Evolutionary conservation across 2,797 vertebrate species (phyloP).

Genomic region (Periophthalmus magnuspinnatus): DNA sequence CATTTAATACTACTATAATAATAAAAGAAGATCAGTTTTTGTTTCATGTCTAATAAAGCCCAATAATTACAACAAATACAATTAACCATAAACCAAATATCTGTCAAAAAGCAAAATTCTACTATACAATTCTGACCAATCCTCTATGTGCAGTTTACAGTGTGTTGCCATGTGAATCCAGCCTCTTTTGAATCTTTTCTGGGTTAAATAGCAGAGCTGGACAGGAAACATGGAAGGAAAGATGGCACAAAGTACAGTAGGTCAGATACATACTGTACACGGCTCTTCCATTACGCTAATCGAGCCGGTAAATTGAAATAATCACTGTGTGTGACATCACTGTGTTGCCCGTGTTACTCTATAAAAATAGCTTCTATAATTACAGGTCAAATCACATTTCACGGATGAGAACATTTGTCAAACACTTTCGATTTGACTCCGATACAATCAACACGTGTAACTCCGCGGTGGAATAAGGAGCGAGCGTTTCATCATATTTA

Average conservation of each 20-base stretch:
- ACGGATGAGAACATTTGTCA: constrained; percentile 3
- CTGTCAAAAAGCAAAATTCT: not conserved
- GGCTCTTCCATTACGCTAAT: not conserved
- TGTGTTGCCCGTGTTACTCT: not conserved
- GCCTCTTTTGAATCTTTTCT: not conserved
- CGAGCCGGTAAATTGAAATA: not conserved
- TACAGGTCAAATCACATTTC: constrained; percentile 10
- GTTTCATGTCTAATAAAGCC: too few relatives aligned
- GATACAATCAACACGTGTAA: not conserved
- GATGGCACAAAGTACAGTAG: not conserved
- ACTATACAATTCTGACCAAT: too few relatives aligned
- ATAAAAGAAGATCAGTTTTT: too few relatives aligned
- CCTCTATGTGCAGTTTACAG: too few relatives aligned
- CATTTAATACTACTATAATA: too few relatives aligned
- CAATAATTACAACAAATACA: too few relatives aligned
- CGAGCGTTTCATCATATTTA: too few relatives aligned
- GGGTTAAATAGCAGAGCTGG: not conserved
- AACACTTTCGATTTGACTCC: not conserved
- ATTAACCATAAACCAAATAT: not conserved
- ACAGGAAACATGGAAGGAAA: not conserved
- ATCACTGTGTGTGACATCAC: not conserved
- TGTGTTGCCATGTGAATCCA: too few relatives aligned
- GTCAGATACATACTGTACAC: not conserved
- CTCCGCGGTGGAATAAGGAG: not conserved
- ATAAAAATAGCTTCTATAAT: constrained; percentile 1